Evolutionary conservation across 2,888 invertebrate genomes (phyloP).

Genomic region (Blomia tropicalis): DNA sequence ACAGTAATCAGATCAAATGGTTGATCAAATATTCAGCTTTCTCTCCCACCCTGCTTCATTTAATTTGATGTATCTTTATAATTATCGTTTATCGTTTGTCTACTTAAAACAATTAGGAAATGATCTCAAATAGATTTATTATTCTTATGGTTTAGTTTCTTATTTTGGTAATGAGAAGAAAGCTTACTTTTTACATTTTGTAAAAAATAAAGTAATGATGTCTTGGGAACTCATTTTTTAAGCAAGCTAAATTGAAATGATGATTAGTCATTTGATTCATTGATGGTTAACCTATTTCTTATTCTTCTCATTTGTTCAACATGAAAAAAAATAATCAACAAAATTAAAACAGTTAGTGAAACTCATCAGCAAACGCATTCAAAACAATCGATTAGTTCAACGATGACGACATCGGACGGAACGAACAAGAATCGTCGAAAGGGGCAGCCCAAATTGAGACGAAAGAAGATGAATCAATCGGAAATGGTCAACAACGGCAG

Average conservation of each 20-base stretch:
- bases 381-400: constrained; percentile 4
- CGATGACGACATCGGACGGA: background rate
- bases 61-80: background rate
- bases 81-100: background rate
- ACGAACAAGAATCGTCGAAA: background rate
- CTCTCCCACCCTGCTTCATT: no score
- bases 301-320: no score
- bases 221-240: background rate
- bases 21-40: no score
- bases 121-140: no score
- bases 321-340: no score
- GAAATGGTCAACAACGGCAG: background rate
- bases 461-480: constrained; percentile 1
- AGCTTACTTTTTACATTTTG: background rate
- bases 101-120: background rate
- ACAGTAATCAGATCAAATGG: no score
- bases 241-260: background rate
- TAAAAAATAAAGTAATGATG: constrained; percentile 1
- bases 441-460: background rate
- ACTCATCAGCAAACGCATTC: constrained; percentile 13
- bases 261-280: no score
- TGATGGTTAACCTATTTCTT: no score
- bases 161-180: background rate
- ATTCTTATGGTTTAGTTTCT: no score
- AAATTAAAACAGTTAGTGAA: background rate